Percentiles rank a stretch among this genome's conserved stretches.
Conservation (phyloP, 2,888 invertebrate species). For the Lasioglossum zephyrum region DNA sequence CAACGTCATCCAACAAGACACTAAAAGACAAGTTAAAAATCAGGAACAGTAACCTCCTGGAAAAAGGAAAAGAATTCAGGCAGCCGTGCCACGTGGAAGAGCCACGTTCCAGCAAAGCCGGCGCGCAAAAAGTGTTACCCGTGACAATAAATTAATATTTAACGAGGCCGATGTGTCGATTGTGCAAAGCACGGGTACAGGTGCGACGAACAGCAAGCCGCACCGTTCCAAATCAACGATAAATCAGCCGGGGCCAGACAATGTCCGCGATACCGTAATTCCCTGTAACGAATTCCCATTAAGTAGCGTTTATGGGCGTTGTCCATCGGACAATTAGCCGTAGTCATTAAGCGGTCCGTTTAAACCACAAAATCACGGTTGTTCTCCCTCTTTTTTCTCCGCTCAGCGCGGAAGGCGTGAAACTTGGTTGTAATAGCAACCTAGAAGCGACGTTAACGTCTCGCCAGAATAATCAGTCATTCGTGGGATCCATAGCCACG, state of each 20-base stretch:
- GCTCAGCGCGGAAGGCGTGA: slow-evolving; percentile 63
- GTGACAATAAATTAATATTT: slow-evolving; percentile 24
- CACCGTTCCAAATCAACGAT: slow-evolving; percentile 13
- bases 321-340: slow-evolving; percentile 55
- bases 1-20: background rate
- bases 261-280: slow-evolving; percentile 43
- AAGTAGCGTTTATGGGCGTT: slow-evolving; percentile 55
- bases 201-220: background rate
- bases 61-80: background rate
- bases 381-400: background rate
- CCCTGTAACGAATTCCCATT: slow-evolving; percentile 47
- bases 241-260: slow-evolving; percentile 31
- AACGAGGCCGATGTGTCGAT: slow-evolving; percentile 3
- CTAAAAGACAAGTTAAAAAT: background rate
- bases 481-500: slow-evolving; percentile 30
- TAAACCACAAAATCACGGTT: slow-evolving; percentile 44
- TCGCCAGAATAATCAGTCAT: slow-evolving; percentile 64
- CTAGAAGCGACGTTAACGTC: slow-evolving; percentile 51
- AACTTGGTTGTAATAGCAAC: slow-evolving; percentile 55
- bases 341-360: slow-evolving; percentile 51
- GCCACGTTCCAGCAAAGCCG: background rate
- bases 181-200: slow-evolving; percentile 13
- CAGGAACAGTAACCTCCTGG: background rate
- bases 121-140: background rate
- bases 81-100: background rate